Base-by-base conservation (phyloP, 2,113 vertebrate genomes). In the Ptilorrhoa leucosticta region DNA sequence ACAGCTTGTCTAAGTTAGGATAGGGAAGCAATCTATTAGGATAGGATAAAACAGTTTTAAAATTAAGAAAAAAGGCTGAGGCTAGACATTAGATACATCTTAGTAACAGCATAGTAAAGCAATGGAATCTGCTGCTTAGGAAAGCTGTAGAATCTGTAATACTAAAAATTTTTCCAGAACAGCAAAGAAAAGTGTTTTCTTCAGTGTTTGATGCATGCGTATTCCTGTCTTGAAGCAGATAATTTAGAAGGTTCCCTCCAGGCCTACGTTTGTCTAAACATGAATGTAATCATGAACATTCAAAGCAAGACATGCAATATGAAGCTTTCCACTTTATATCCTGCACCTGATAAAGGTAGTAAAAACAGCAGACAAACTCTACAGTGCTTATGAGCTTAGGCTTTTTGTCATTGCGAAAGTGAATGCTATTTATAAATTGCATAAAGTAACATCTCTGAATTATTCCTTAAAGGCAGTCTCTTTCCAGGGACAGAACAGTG, bases 251-350 rank as follows among this genome's bases (percentile, higher is more conserved):
- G 19, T 57, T 71, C 6, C 6, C 28, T 80, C 15, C 40, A 81
- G 26, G 26, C 5, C 10, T 63, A 22, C 13, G 7, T 47, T 79
- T 90, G 3, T 42, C n/a, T 68, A 93, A 90, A 83, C 13, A 40
- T n/a, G 66, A 83, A 33, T 5, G 3, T 1, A 1, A 40, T 45
- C 31, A 39, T 44, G 65, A 65, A 48, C 20, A 39, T 88, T 85
- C 37, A 48, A 83, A 80, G 19, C 0, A 3, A 39, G 51, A 40
- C 15, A 39, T 15, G 22, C 0, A 2, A 16, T 13, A 7, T 7
- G 13, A 44, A 75, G 13, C 31, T 85, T 79, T 80, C 42, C 73
- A 23, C 18, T 48, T 86, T 76, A 39, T 14, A 53, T 19, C 18
- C 11, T 47, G 20, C 4, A 27, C 9, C 19, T 76, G 40, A 33